A percentile compares a stretch with the other conserved stretches of the same genome.
phyloP scores from a whole-genome alignment of 1,140 invertebrate genomes.

The Drosophila elegans region DNA sequence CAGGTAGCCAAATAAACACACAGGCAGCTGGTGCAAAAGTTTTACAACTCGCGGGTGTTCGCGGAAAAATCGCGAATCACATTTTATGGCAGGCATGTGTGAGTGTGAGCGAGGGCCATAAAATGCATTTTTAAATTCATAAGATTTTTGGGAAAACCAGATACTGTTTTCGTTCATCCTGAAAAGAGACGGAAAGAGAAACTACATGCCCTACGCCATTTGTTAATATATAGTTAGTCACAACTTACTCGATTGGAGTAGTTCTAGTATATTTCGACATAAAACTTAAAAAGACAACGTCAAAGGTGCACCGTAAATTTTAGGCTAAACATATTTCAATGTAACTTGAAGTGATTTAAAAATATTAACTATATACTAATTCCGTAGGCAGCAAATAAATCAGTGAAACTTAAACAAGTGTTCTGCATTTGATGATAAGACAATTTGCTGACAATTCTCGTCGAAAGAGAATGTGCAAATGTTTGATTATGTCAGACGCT shows the following conservation, averaged over 20 bases:
- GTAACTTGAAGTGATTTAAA: slow-evolving; percentile 17
- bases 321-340: slow-evolving; percentile 27
- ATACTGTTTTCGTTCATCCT: slow-evolving; percentile 66
- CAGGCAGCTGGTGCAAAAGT: slow-evolving; percentile 51
- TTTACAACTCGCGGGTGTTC: slow-evolving; percentile 58
- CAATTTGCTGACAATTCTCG: slow-evolving; percentile 55
- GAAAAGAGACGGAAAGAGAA: neutral
- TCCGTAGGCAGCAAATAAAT: slow-evolving; percentile 21
- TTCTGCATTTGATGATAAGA: slow-evolving; percentile 18
- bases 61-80: slow-evolving; percentile 71
- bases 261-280: slow-evolving; percentile 20
- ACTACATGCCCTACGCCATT: neutral
- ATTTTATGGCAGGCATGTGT: slow-evolving; percentile 70
- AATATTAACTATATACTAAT: neutral
- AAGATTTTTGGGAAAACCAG: slow-evolving; percentile 82
- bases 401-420: slow-evolving; percentile 2
- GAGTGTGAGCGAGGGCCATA: slow-evolving; percentile 55
- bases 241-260: slow-evolving; percentile 11
- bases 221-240: neutral
- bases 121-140: slow-evolving; percentile 78
- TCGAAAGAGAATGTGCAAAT: slow-evolving; percentile 61
- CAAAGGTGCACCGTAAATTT: slow-evolving; percentile 48
- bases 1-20: slow-evolving; percentile 32
- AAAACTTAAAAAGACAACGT: slow-evolving; percentile 46
- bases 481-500: slow-evolving; percentile 19